Evolutionary conservation across 1,140 invertebrate species (phyloP), one percentile per base, ranked within the genome.

Genomic region (Ips typographus): DNA sequence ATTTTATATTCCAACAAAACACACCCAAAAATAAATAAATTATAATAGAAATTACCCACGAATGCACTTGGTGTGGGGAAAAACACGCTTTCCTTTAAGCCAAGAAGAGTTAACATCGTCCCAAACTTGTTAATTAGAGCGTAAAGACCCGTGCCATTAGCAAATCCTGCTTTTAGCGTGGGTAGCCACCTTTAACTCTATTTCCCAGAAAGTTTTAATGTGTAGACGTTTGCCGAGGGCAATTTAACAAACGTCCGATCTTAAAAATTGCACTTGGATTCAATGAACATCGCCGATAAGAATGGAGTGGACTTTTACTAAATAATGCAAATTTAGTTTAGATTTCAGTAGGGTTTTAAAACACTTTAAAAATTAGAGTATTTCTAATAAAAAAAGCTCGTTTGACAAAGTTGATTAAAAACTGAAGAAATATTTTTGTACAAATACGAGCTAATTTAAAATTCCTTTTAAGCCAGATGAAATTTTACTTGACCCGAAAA

Each of bases 151-250:
- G 22, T 49, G 7, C 44, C 44, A 49, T 49, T 49, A 8, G 44
- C 44, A 49, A 49, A 49, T 49, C 44, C 44, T 49, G 44, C 44
- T 49, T 49, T 49, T 49, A 49, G 44, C 44, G 44, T 49, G 44
- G 44, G 44, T 3, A 6, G 44, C 3, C 22, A 49, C 44, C 22
- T 49, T 49, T 8, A 2, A 49, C 44, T 49, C 44, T 49, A 49
- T 2, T 49, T 49, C 44, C 44, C 1, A 22, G 44, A 22, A 49
- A 49, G 44, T 49, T 49, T 49, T 49, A 49, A 49, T 49, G 1
- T 49, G 22, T 22, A 49, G 44, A 49, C 7, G 44, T 49, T 22
- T 49, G 1, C 44, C 44, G 44, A 49, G 44, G 44, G 44, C 7
- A 49, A 49, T 49, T 49, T 49, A 49, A 6, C 44, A 3, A 49